Conservation (phyloP, 2,888 invertebrate species). For the Drosophila infuscata region DNA sequence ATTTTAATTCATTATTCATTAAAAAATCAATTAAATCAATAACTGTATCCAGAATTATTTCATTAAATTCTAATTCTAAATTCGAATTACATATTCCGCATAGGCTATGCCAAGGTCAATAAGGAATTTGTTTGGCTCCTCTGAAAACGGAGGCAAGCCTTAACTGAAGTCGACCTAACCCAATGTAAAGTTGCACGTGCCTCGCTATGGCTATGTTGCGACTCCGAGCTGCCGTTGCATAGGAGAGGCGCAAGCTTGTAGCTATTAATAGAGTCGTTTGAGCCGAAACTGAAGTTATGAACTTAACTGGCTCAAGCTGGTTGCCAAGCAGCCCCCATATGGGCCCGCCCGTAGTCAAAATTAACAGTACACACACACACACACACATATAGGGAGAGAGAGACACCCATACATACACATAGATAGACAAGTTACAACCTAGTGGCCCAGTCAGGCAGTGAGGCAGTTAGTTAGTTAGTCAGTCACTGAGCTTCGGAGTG, state of each 20-base stretch:
- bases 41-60: too few relatives aligned
- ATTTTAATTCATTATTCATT: too few relatives aligned
- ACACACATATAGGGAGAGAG: slow-evolving; percentile 1
- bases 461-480: slow-evolving; percentile 40
- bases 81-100: too few relatives aligned
- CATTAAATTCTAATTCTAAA: too few relatives aligned
- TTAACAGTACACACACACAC: slow-evolving; percentile 58
- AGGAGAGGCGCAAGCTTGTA: slow-evolving; percentile 36
- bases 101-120: slow-evolving; percentile 42
- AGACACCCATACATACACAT: background rate
- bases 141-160: slow-evolving; percentile 29
- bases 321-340: slow-evolving; percentile 68
- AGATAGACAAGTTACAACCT: slow-evolving; percentile 49
- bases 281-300: slow-evolving; percentile 74
- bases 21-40: too few relatives aligned
- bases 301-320: slow-evolving; percentile 79
- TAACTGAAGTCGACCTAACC: slow-evolving; percentile 64
- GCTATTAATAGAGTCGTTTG: slow-evolving; percentile 81
- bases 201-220: slow-evolving; percentile 20
- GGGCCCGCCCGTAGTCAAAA: slow-evolving; percentile 45
- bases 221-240: slow-evolving; percentile 11
- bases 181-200: slow-evolving; percentile 44
- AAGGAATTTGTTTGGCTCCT: slow-evolving; percentile 1
- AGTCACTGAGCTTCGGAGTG: slow-evolving; percentile 37
- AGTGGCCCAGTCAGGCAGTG: slow-evolving; percentile 66